Percentiles rank a stretch among this genome's conserved stretches.
Conservation (phyloP, 2,797 vertebrate species). For the Notolepis coatsorum region DNA sequence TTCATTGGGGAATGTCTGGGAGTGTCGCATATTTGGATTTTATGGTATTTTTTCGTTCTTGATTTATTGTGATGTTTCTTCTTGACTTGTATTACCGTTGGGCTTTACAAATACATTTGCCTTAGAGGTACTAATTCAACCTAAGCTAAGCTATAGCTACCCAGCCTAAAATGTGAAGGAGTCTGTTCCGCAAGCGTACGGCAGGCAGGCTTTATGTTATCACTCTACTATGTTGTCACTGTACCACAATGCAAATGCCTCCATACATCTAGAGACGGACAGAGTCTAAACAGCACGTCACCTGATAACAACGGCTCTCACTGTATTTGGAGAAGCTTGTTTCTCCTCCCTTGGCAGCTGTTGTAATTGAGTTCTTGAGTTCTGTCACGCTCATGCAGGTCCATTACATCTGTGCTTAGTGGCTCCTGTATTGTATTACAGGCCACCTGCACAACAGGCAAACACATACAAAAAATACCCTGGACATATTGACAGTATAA, state of each 20-base stretch:
- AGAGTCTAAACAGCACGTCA: neutral
- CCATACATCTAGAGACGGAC: neutral
- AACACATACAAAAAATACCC: conserved; percentile 1
- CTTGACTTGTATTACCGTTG: no score
- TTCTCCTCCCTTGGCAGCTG: neutral
- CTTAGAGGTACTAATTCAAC: no score
- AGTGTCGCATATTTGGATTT: no score
- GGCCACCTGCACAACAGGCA: neutral
- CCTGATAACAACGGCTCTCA: neutral
- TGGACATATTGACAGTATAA: conserved; percentile 6
- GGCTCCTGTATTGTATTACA: conserved; percentile 2
- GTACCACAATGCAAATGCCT: neutral
- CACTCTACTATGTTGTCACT: neutral
- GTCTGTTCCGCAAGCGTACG: neutral
- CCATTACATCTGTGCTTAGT: neutral
- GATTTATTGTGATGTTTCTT: no score
- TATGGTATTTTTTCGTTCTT: no score
- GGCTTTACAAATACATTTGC: no score
- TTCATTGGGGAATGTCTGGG: no score
- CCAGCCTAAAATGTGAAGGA: no score
- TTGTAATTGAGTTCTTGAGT: neutral
- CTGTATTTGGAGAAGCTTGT: conserved; percentile 4
- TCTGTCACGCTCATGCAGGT: neutral
- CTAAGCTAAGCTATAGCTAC: neutral
- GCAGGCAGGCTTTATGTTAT: neutral